Base-by-base conservation (phyloP, 2,113 vertebrate species). In the Poeciliopsis turrubarensis region DNA sequence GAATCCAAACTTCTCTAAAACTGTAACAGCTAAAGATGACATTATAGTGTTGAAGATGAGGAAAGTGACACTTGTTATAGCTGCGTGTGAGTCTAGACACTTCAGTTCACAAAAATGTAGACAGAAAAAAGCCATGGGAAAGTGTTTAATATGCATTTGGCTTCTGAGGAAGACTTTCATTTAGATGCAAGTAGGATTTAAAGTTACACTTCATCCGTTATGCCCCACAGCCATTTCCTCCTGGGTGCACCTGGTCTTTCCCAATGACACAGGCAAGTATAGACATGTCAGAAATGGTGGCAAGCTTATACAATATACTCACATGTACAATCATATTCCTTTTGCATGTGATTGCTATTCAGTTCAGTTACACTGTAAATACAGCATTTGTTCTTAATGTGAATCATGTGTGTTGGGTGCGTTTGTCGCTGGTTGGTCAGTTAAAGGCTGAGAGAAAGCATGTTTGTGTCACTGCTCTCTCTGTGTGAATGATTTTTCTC, bases 401-500 rank as follows among this genome's bases (percentile, higher is more conserved):
- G 79, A 78, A 80, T 78, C 26, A 19, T 73, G 62, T 64, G 66
- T 68, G 74, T 80, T 65, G 67, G 70, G 70, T 65, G 86, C 68
- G 30, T 83, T 67, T 68, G 65, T 81, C 75, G 15, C 75, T 57
- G 26, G 61, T 78, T 81, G 85, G 83, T 79, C 77, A 64, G 61
- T 72, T 62, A 60, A 75, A 75, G 83, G 66, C 60, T 72, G 22
- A 51, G 60, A 60, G 68, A 74, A 32, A 70, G 70, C 73, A 27
- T 34, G 57, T 65, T 34, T 79, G 72, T 81, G 57, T 70, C 65
- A 68, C 39, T 67, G 70, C 73, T 72, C 29, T 79, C 41, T 76
- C 39, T 81, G 66, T 79, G 64, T 87, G 81, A 87, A 87, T 86
- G 74, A 70, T 62, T 41, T 68, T 63, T 60, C 69, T 72, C 9